These are phyloP conservation scores for Numenius arquata DNA, from an alignment of 2,113 vertebrate genomes.

Conservation along the genomic window DNA sequence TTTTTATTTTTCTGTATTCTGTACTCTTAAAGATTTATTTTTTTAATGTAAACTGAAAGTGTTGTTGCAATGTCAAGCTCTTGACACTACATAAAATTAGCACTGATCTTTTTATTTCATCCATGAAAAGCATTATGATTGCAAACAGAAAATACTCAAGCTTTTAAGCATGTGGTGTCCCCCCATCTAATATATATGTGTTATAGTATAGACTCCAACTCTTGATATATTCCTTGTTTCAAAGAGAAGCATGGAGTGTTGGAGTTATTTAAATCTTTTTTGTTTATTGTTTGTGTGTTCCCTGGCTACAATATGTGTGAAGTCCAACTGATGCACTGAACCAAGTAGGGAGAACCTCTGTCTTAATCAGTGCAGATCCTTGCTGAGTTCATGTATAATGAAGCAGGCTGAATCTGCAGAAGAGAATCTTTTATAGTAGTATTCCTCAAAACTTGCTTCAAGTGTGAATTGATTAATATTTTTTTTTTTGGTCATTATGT, in stretches of 20 bases:
- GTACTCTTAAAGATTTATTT: not conserved
- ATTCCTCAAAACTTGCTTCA: not conserved
- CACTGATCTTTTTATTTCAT: not conserved
- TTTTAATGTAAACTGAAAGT: not conserved
- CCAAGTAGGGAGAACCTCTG: no score
- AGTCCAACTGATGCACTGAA: no score
- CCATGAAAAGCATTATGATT: not conserved
- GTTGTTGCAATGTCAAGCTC: not conserved
- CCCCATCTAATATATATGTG: not conserved
- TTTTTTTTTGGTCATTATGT: not conserved
- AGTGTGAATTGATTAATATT: not conserved
- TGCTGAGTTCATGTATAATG: no score
- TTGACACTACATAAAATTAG: not conserved
- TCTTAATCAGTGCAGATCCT: no score
- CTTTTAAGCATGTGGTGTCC: not conserved
- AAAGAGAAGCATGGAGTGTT: not conserved
- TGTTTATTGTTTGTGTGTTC: no score
- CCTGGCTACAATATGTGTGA: no score
- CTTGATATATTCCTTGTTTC: not conserved
- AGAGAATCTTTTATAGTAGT: not conserved
- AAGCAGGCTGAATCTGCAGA: not conserved
- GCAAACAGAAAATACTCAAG: not conserved
- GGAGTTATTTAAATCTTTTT: no score
- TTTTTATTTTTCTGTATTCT: not conserved
- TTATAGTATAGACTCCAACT: not conserved